Conservation (phyloP, 2,888 invertebrate genomes). For the Nomada fabriciana region DNA sequence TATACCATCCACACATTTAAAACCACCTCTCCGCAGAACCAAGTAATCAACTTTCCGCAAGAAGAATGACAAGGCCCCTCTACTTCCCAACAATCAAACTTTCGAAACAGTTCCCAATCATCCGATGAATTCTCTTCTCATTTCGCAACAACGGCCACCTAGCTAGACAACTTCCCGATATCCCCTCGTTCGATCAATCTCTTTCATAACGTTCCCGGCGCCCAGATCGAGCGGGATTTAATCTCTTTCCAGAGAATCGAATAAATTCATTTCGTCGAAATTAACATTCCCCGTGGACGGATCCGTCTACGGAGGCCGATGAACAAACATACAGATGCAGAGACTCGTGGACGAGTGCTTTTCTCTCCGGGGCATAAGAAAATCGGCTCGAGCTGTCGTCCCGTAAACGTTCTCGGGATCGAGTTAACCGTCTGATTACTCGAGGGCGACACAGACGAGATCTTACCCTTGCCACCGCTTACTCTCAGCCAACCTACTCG, state of each 20-base stretch:
- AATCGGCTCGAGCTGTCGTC: conserved; percentile 55
- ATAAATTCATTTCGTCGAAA: conserved; percentile 41
- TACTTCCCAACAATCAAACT: too few relatives aligned
- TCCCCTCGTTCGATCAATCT: conserved; percentile 15
- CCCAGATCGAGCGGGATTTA: conserved; percentile 7
- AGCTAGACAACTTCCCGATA: too few relatives aligned
- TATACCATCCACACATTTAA: too few relatives aligned
- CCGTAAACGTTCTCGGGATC: conserved; percentile 60
- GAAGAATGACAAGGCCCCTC: too few relatives aligned
- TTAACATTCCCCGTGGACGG: conserved; percentile 38
- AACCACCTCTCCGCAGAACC: too few relatives aligned
- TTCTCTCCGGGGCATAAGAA: conserved; percentile 52
- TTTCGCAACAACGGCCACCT: too few relatives aligned
- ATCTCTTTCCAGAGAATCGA: conserved; percentile 30
- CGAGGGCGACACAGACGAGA: conserved; percentile 55
- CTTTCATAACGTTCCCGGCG: not conserved
- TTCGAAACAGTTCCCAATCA: too few relatives aligned
- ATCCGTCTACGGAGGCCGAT: conserved; percentile 1
- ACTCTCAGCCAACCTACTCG: not conserved
- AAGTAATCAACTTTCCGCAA: too few relatives aligned
- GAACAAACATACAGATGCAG: not conserved
- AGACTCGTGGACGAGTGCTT: conserved; percentile 15
- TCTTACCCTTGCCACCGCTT: conserved; percentile 58
- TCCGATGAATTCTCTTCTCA: too few relatives aligned
- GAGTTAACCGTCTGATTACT: conserved; percentile 69